Evolutionary conservation across 2,797 vertebrate genomes (phyloP).

Genomic region (Enteromius radiatus): DNA sequence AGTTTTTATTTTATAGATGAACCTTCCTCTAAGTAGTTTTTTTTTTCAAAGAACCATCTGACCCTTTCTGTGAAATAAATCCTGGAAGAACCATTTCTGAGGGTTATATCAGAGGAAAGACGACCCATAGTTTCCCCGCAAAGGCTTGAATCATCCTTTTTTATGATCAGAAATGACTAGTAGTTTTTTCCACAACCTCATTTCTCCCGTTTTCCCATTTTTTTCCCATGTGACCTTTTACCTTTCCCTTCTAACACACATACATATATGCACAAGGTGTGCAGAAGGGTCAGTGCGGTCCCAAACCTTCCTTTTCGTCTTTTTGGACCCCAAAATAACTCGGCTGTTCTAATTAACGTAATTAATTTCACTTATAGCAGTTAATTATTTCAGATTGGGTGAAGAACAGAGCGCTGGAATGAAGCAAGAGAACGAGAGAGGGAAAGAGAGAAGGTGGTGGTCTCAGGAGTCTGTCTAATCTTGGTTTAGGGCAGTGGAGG

Average conservation of each 20-base stretch:
- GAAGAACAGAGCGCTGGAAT: constrained; percentile 72
- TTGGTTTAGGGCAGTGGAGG: constrained; percentile 59
- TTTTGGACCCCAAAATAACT: constrained; percentile 67
- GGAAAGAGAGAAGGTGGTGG: constrained; percentile 50
- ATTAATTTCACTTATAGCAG: constrained; percentile 88
- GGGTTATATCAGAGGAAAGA: constrained; percentile 6
- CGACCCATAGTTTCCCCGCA: neutral
- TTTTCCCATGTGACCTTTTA: neutral
- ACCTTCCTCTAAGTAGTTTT: constrained; percentile 16
- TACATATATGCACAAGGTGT: neutral
- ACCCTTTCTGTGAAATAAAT: constrained; percentile 27
- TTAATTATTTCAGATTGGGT: constrained; percentile 86
- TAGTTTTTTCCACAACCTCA: constrained; percentile 6
- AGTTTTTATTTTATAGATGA: constrained; percentile 39
- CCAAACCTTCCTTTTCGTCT: constrained; percentile 51
- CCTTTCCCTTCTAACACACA: neutral
- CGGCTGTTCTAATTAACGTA: constrained; percentile 82
- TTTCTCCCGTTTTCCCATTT: neutral
- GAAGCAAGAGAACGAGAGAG: constrained; percentile 51
- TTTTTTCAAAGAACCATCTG: constrained; percentile 35
- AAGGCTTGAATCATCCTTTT: constrained; percentile 15
- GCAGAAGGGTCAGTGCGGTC: constrained; percentile 46
- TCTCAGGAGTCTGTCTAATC: constrained; percentile 63
- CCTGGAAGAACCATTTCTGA: constrained; percentile 20
- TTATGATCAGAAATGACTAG: constrained; percentile 7